phyloP scores from a whole-genome alignment of 2,797 vertebrate genomes.

The Platalea minor region DNA sequence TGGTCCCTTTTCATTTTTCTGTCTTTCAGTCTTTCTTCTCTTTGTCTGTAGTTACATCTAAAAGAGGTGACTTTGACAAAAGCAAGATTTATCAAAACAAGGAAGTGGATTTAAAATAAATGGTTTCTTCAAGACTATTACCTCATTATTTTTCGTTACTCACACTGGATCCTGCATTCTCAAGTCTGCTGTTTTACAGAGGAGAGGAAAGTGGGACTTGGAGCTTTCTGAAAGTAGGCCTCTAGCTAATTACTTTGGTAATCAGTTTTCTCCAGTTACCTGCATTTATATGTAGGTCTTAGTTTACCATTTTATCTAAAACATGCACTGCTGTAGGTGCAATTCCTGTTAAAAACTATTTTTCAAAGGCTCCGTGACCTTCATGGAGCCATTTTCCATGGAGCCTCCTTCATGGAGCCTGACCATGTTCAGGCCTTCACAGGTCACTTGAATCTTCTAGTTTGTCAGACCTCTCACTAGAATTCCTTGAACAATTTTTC shows the following conservation, averaged over 20 bases:
- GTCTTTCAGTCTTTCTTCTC: background rate
- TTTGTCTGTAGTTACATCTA: background rate
- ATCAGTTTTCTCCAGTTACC: background rate
- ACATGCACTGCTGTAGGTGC: background rate
- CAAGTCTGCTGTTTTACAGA: background rate
- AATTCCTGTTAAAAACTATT: background rate
- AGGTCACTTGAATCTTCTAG: background rate
- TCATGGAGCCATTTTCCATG: too few species aligned
- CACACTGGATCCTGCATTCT: background rate
- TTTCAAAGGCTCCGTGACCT: background rate
- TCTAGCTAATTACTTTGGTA: background rate
- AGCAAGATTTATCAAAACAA: background rate
- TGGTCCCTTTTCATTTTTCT: background rate
- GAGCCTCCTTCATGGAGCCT: too few species aligned
- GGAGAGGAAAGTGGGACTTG: background rate
- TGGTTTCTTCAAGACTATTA: background rate
- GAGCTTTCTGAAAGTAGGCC: background rate
- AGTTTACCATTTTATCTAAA: background rate
- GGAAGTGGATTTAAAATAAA: background rate
- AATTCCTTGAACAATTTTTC: background rate
- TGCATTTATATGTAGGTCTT: background rate
- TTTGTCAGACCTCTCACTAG: background rate
- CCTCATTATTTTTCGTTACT: background rate
- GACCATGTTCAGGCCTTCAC: background rate
- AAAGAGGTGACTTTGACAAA: background rate